These are phyloP conservation scores for Vidua macroura DNA, from an alignment of 2,113 vertebrate genomes.

Conservation along the genomic window DNA sequence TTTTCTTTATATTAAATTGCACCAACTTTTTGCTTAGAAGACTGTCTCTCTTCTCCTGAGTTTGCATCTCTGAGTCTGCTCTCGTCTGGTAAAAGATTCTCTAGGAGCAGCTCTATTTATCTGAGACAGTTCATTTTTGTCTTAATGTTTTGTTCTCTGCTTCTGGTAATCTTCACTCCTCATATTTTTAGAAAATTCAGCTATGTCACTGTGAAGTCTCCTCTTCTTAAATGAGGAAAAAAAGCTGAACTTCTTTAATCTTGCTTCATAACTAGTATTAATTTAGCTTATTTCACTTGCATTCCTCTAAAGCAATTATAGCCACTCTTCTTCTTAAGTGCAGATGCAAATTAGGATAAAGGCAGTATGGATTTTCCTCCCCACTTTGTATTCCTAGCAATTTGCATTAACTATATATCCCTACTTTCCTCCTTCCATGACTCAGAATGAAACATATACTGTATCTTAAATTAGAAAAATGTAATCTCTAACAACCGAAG, in stretches of 20 bases:
- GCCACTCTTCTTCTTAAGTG: slow-evolving; percentile 4
- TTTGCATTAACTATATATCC: slow-evolving; percentile 24
- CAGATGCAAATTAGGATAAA: slow-evolving; percentile 61
- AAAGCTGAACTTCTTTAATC: slow-evolving; percentile 8
- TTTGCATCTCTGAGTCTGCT: neutral
- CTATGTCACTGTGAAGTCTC: slow-evolving; percentile 10
- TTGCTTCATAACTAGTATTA: slow-evolving; percentile 23
- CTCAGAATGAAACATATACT: slow-evolving; percentile 10
- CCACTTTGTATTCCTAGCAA: neutral
- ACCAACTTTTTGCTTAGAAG: neutral
- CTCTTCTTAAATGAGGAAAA: slow-evolving; percentile 17
- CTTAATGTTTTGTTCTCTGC: neutral
- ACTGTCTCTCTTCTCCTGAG: neutral
- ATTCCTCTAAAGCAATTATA: slow-evolving; percentile 35
- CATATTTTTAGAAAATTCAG: slow-evolving; percentile 22
- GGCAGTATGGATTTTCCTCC: neutral
- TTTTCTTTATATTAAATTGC: neutral
- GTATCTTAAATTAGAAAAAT: slow-evolving; percentile 38
- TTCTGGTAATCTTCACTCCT: neutral
- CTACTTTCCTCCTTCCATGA: neutral
- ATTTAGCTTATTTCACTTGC: slow-evolving; percentile 27
- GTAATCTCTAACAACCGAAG: slow-evolving; percentile 1
- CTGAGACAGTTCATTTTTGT: neutral
- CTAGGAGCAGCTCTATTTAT: neutral
- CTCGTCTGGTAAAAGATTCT: neutral